A percentile compares a stretch with the other conserved stretches of the same genome.
Evolutionary conservation across 2,113 vertebrate genomes (phyloP).

Genomic region (Vanacampus margaritifer): DNA sequence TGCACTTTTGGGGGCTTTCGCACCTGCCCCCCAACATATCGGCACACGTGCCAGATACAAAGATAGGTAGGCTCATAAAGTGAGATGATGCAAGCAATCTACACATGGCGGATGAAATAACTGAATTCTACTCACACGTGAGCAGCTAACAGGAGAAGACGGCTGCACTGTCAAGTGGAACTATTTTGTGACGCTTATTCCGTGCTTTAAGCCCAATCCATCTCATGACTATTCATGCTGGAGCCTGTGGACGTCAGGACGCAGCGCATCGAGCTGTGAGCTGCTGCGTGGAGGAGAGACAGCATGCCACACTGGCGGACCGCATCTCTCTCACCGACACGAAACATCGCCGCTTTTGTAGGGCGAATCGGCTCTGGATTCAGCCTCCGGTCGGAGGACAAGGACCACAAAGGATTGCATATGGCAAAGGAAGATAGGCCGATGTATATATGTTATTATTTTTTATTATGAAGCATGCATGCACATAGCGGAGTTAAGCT

Average conservation of each 20-base stretch:
- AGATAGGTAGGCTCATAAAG: background rate
- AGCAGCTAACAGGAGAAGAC: constrained; percentile 4
- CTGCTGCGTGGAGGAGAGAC: constrained; percentile 41
- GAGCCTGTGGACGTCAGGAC: constrained; percentile 62
- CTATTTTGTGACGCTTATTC: constrained; percentile 34
- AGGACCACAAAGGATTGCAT: constrained; percentile 25
- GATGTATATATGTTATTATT: background rate
- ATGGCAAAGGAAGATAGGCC: background rate
- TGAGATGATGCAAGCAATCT: constrained; percentile 28
- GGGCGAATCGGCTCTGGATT: constrained; percentile 47
- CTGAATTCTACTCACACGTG: constrained; percentile 23
- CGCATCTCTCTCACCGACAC: constrained; percentile 41
- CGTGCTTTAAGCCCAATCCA: constrained; percentile 25
- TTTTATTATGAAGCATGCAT: constrained; percentile 36
- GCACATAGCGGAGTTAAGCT: constrained; percentile 38
- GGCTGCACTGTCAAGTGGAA: constrained; percentile 19
- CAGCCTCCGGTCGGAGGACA: constrained; percentile 22
- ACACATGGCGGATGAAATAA: constrained; percentile 19
- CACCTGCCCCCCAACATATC: too few relatives aligned
- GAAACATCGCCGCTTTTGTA: constrained; percentile 47
- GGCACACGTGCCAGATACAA: background rate
- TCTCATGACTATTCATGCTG: constrained; percentile 71
- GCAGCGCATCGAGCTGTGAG: constrained; percentile 48
- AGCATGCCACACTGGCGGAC: constrained; percentile 46
- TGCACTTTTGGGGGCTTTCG: too few relatives aligned